Percentiles rank a stretch among this genome's conserved stretches.
These are phyloP conservation scores for Heterotilapia buettikoferi DNA, from an alignment of 2,113 vertebrate genomes.

Conservation along the genomic window DNA sequence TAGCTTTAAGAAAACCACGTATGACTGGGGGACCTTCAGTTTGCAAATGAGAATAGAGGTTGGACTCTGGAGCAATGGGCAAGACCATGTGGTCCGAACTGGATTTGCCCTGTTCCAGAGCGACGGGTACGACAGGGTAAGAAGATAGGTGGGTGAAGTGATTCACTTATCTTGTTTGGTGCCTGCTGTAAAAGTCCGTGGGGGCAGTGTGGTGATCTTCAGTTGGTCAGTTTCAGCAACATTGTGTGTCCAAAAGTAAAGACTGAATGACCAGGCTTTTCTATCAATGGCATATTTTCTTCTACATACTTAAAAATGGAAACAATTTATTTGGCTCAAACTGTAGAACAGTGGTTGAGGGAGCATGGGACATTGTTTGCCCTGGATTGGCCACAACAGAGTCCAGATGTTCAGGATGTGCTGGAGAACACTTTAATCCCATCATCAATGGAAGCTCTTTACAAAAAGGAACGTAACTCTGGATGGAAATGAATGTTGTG, in stretches of 20 bases:
- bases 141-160: background rate
- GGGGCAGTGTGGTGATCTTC: background rate
- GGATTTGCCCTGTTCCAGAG: background rate
- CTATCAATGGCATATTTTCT: background rate
- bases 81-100: background rate
- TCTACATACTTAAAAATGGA: background rate
- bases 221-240: background rate
- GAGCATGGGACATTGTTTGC: background rate
- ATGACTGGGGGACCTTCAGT: background rate
- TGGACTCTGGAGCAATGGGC: background rate
- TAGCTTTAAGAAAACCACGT: background rate
- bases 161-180: background rate
- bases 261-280: background rate
- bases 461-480: background rate
- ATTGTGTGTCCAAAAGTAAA: background rate
- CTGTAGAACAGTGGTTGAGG: background rate
- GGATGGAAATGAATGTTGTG: background rate
- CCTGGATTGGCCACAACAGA: background rate
- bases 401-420: background rate
- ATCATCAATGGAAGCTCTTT: background rate
- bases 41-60: background rate
- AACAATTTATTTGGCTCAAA: background rate
- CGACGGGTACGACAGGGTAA: background rate
- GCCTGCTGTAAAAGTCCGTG: background rate
- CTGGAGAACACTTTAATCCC: background rate